phyloP scores from a whole-genome alignment of 2,797 vertebrate species.

The Catharus ustulatus region DNA sequence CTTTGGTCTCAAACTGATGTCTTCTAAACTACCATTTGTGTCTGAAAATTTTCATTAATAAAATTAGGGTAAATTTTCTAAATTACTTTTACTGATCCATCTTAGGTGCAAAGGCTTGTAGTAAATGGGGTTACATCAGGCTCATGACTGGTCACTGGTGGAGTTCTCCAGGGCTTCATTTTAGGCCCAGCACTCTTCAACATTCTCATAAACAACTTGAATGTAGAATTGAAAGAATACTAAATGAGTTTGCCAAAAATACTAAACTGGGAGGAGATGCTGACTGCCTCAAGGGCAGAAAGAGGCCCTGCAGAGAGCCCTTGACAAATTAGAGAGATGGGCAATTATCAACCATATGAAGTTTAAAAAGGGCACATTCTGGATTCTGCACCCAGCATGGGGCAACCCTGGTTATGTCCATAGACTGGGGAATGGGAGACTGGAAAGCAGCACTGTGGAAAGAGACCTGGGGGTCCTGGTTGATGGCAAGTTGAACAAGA shows the following conservation, averaged over 20 bases:
- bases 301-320: neutral
- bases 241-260: neutral
- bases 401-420: neutral
- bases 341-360: neutral
- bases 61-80: neutral
- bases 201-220: neutral
- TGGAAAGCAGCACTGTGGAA: neutral
- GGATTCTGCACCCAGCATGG: fast-evolving
- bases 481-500: fast-evolving
- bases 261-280: neutral
- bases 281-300: neutral
- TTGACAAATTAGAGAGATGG: neutral
- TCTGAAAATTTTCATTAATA: neutral
- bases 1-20: neutral
- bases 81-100: neutral
- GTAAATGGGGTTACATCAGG: neutral
- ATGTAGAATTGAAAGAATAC: neutral
- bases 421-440: neutral
- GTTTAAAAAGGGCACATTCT: neutral
- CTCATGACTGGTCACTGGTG: neutral
- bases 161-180: neutral
- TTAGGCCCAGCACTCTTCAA: neutral
- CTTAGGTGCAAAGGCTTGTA: neutral
- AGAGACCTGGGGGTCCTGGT: too few relatives aligned
- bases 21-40: neutral